These are phyloP conservation scores for Sciaenops ocellatus DNA, from an alignment of 2,797 vertebrate species.

Conservation along the genomic window DNA sequence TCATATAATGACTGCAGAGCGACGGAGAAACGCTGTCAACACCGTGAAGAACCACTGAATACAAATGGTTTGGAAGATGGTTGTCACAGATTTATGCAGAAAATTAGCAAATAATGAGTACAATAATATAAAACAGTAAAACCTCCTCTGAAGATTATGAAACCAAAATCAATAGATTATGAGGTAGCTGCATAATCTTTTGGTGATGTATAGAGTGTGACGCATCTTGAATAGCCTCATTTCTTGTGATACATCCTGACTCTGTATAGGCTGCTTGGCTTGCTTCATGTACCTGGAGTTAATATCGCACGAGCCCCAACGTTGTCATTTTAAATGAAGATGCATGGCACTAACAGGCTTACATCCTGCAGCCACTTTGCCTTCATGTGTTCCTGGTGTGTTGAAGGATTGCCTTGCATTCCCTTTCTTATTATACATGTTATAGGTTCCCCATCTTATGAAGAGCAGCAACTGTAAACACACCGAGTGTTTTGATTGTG, in stretches of 20 bases:
- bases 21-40: slow-evolving; percentile 22
- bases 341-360: slow-evolving; percentile 62
- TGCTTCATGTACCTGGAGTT: slow-evolving; percentile 59
- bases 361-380: slow-evolving; percentile 63
- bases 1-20: slow-evolving; percentile 31
- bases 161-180: slow-evolving; percentile 6
- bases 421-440: slow-evolving; percentile 17
- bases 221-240: slow-evolving; percentile 4
- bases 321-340: slow-evolving; percentile 74
- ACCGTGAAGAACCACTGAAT: slow-evolving; percentile 18
- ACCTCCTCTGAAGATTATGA: slow-evolving; percentile 1
- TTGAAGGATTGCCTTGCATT: slow-evolving; percentile 43
- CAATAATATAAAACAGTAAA: slow-evolving; percentile 18
- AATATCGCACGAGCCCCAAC: slow-evolving; percentile 44
- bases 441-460: slow-evolving; percentile 15
- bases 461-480: slow-evolving; percentile 31
- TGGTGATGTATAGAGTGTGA: slow-evolving; percentile 27
- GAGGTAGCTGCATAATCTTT: slow-evolving; percentile 13
- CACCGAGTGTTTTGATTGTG: slow-evolving; percentile 33
- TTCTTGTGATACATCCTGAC: slow-evolving; percentile 49
- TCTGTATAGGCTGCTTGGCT: slow-evolving; percentile 35
- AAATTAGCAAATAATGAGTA: slow-evolving; percentile 23
- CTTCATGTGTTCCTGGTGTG: slow-evolving; percentile 38
- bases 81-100: slow-evolving; percentile 3
- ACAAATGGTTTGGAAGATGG: slow-evolving; percentile 13